Evolutionary conservation across 2,113 vertebrate species (phyloP).

Genomic region (Hoplias malabaricus): DNA sequence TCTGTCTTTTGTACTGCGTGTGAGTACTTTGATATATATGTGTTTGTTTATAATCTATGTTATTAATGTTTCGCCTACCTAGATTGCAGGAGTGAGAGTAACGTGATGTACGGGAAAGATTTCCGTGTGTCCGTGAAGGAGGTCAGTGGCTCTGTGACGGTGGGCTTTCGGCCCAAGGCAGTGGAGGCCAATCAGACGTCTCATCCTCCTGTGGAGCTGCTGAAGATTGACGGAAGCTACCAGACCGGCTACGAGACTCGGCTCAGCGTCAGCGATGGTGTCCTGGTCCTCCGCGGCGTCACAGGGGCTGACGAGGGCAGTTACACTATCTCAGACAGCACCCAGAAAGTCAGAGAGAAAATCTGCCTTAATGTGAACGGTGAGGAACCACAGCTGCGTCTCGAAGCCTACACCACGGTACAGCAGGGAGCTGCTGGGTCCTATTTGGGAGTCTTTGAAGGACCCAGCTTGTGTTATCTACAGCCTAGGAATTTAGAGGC

Average conservation of each 20-base stretch:
- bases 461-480: too few species aligned
- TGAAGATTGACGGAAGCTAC: slow-evolving; percentile 38
- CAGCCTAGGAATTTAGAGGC: too few species aligned
- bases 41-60: too few species aligned
- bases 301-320: slow-evolving; percentile 71
- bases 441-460: too few species aligned
- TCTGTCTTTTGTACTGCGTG: too few species aligned
- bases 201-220: slow-evolving; percentile 61
- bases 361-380: slow-evolving; percentile 76
- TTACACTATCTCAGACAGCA: slow-evolving; percentile 66
- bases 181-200: slow-evolving; percentile 70
- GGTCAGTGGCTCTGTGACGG: slow-evolving; percentile 50
- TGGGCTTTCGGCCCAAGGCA: slow-evolving; percentile 65
- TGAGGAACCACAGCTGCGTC: slow-evolving; percentile 53
- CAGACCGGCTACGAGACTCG: slow-evolving; percentile 59
- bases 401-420: too few species aligned
- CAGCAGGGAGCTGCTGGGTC: too few species aligned
- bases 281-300: slow-evolving; percentile 56
- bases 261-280: slow-evolving; percentile 40
- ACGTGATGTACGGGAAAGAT: slow-evolving; percentile 65
- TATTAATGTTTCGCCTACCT: too few species aligned
- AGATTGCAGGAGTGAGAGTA: slow-evolving; percentile 71
- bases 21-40: too few species aligned
- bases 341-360: slow-evolving; percentile 57
- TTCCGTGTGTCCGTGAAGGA: slow-evolving; percentile 56